Evolutionary conservation across 2,888 invertebrate species (phyloP).

Genomic region (Parascotia fuliginaria): DNA sequence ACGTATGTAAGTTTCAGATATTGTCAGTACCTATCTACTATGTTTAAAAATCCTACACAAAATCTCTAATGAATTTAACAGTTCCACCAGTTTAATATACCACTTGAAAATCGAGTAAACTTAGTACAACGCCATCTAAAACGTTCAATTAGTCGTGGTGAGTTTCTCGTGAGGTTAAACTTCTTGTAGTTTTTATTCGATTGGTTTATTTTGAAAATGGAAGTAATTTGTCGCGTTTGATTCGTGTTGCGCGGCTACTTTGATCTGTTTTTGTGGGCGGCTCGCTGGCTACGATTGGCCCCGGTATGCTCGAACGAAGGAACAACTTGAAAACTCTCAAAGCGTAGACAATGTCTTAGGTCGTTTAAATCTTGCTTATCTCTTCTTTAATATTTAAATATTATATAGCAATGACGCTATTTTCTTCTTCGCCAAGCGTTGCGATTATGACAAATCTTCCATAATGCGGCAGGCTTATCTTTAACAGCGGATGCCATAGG

Average conservation of each 20-base stretch:
- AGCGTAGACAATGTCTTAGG: constrained; percentile 5
- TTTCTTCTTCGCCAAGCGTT: too few relatives aligned
- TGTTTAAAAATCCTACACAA: too few relatives aligned
- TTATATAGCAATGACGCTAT: too few relatives aligned
- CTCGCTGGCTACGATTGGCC: constrained; percentile 64
- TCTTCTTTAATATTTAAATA: too few relatives aligned
- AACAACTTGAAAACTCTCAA: constrained; percentile 29
- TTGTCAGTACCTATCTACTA: too few relatives aligned
- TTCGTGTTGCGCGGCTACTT: constrained; percentile 73
- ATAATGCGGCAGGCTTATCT: too few relatives aligned
- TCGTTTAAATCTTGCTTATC: neutral
- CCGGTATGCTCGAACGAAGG: constrained; percentile 46
- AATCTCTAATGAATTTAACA: neutral
- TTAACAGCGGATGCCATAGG: too few relatives aligned
- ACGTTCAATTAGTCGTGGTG: constrained; percentile 68
- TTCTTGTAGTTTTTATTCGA: constrained; percentile 59
- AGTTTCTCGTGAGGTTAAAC: constrained; percentile 62
- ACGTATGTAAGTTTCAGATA: too few relatives aligned
- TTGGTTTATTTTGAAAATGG: constrained; percentile 76
- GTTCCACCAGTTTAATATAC: neutral
- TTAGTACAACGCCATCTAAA: constrained; percentile 33
- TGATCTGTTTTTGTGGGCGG: constrained; percentile 79
- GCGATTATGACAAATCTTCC: too few relatives aligned
- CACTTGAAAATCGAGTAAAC: neutral
- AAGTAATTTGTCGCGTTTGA: constrained; percentile 80